These are phyloP conservation scores for Eledona agricola DNA, from an alignment of 2,888 invertebrate species.

Conservation along the genomic window DNA sequence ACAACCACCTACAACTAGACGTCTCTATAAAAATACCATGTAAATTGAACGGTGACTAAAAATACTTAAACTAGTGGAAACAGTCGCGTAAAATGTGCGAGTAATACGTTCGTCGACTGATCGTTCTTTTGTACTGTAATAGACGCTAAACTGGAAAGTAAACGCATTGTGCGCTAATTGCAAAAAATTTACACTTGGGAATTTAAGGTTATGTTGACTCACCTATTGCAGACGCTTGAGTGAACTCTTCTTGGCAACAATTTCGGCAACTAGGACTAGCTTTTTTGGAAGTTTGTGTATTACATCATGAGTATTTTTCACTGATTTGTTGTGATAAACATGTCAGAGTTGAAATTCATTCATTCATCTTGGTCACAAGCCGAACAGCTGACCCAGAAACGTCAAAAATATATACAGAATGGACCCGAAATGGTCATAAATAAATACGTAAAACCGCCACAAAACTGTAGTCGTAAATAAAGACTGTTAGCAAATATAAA, in stretches of 20 bases:
- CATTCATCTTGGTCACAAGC: conserved; percentile 13
- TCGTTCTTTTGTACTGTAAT: conserved; percentile 2
- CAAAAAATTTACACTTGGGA: conserved; percentile 7
- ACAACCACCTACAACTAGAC: too few relatives aligned
- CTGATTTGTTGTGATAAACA: conserved; percentile 10
- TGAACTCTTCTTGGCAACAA: conserved; percentile 19
- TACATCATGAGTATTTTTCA: conserved; percentile 14
- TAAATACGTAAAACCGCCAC: too few relatives aligned
- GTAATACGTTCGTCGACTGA: conserved; percentile 7
- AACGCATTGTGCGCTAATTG: conserved; percentile 2
- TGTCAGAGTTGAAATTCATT: conserved; percentile 3
- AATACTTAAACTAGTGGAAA: conserved; percentile 5
- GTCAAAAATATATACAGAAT: conserved; percentile 7
- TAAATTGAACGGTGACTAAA: too few relatives aligned
- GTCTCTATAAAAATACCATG: too few relatives aligned
- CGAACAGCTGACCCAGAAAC: conserved; percentile 18
- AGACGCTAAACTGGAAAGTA: conserved; percentile 1
- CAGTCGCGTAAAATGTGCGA: conserved; percentile 4
- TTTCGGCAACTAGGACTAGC: conserved; percentile 1
- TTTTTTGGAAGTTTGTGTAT: conserved; percentile 1
- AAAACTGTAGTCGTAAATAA: too few relatives aligned
- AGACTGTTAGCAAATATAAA: too few relatives aligned
- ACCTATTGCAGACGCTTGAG: conserved; percentile 26
- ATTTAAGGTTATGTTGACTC: conserved; percentile 30
- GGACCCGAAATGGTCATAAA: too few relatives aligned